Evolutionary conservation across 2,888 invertebrate genomes (phyloP), one percentile per base, ranked within the genome.

Genomic region (Biston stratarius): DNA sequence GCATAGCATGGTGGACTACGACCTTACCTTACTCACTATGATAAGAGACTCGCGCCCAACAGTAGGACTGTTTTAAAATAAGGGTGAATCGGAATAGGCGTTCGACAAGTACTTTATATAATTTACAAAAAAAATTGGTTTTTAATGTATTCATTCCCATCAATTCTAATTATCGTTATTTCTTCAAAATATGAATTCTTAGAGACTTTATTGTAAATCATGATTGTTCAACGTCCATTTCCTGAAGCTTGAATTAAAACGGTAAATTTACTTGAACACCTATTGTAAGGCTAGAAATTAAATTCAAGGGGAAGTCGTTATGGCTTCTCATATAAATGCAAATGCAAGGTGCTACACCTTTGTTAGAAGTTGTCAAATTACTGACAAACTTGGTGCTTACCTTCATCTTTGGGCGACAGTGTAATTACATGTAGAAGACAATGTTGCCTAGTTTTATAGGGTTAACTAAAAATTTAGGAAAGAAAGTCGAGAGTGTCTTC

Each of bases 331-430:
- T 67, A 68, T 68, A 68, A 68, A 68, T 68, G 67, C 67, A 79
- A 82, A 81, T 81, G 74, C 74, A 71, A 69, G 72, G 76, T 74
- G 74, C 59, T 71, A 72, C 71, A 78, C 78, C 82, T 78, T 79
- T 79, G 80, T 83, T 78, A 72, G 75, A 83, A 84, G 80, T 83
- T 84, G 79, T 77, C 77, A 80, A 82, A 81, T 82, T 83, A 78
- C 77, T 74, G 67, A 10, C 60, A 67, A 82, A 82, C 71, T 83
- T 77, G 38, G 59, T 51, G 64, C 70, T 55, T 42, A 38, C 38
- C 15, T 51, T 38, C 10, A 52, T 14, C 68, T 51, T 36, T 45
- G 47, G 55, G 66, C 44, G 61, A 67, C 48, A 67, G 62, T n/a
- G 15, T 34, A 14, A 15, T n/a, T 36, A 14, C 44, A 34, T 1